These are phyloP conservation scores for Pachyuromys duprasi DNA, from an alignment of 2,797 vertebrate species.

Conservation along the genomic window DNA sequence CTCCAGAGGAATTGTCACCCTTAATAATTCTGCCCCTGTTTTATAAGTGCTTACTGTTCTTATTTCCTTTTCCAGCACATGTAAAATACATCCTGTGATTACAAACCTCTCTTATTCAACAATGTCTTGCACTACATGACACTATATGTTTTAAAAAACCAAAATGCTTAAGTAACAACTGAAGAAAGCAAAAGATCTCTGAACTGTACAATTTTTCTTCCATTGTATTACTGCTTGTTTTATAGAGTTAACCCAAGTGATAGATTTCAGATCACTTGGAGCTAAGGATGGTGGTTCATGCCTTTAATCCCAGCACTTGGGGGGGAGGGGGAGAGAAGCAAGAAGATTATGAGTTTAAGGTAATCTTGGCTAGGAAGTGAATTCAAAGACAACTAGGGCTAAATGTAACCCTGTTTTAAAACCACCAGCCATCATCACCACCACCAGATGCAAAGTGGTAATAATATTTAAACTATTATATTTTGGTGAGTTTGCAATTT, in stretches of 20 bases:
- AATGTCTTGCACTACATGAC: neutral
- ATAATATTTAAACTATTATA: slow-evolving; percentile 45
- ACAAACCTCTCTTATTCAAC: neutral
- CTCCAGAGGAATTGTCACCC: neutral
- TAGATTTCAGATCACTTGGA: neutral
- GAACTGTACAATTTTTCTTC: neutral
- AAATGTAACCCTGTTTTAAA: neutral
- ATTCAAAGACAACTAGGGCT: neutral
- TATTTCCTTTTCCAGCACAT: neutral
- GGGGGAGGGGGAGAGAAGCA: neutral
- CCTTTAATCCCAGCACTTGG: neutral
- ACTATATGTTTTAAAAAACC: neutral
- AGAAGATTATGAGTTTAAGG: neutral
- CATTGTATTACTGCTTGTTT: neutral
- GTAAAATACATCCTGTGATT: neutral
- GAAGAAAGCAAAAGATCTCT: neutral
- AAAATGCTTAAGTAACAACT: neutral
- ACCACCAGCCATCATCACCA: neutral
- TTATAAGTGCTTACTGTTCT: neutral
- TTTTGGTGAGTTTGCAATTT: slow-evolving; percentile 16
- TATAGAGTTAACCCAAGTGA: neutral
- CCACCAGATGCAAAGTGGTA: neutral
- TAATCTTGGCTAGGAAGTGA: neutral
- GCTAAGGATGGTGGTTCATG: neutral
- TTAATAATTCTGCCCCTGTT: neutral